Conservation (phyloP, 2,797 vertebrate species). For the Bucorvus abyssinicus region DNA sequence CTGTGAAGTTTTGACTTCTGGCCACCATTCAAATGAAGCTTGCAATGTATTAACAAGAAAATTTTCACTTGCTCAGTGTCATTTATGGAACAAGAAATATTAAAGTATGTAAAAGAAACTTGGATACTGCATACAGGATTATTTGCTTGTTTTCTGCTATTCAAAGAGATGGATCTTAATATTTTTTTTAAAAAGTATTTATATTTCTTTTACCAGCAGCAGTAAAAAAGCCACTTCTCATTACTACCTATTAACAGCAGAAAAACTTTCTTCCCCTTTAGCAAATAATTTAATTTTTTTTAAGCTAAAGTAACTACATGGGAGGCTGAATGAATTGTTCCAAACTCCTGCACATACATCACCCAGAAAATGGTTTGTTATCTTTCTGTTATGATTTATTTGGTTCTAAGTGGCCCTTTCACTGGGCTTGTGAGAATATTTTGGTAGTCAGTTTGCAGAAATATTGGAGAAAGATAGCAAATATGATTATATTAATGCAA, state of each 20-base stretch:
- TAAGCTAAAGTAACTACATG: background rate
- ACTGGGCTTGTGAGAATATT: background rate
- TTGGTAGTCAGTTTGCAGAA: background rate
- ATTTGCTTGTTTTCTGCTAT: constrained; percentile 46
- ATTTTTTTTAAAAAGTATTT: background rate
- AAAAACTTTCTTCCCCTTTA: background rate
- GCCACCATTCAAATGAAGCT: background rate
- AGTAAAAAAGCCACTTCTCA: background rate
- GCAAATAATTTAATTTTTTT: background rate
- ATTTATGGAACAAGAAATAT: background rate
- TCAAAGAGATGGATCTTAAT: constrained; percentile 42
- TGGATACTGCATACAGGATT: background rate
- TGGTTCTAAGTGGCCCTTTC: background rate
- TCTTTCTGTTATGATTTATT: background rate
- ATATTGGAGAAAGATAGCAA: background rate
- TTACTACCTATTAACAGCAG: background rate
- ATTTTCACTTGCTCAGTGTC: background rate
- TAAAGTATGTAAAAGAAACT: background rate
- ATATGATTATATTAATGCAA: background rate
- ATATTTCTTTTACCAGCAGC: constrained; percentile 55
- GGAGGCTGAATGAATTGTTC: background rate
- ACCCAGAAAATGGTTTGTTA: background rate
- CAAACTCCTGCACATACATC: background rate
- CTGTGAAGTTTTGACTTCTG: background rate
- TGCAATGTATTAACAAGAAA: background rate